A percentile compares a stretch with the other conserved stretches of the same genome.
Evolutionary conservation across 1,140 invertebrate species (phyloP).

Genomic region (Neomicropteryx cornuta): DNA sequence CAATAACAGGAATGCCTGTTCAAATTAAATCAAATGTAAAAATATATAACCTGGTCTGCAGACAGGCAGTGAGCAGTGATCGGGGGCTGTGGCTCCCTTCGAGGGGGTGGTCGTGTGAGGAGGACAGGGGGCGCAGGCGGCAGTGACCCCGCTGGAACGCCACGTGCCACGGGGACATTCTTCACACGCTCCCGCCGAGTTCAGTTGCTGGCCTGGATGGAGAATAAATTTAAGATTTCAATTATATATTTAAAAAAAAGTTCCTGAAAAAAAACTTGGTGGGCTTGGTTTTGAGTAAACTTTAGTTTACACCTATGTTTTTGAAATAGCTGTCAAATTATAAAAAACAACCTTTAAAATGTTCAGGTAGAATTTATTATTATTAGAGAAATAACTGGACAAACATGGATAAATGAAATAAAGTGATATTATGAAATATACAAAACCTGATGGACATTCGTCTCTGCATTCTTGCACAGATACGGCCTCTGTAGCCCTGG

Average conservation of each 20-base stretch:
- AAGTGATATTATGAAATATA: too few species aligned
- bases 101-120: conserved; percentile 78
- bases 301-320: too few species aligned
- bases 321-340: too few species aligned
- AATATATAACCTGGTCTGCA: conserved; percentile 55
- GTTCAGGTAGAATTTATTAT: too few species aligned
- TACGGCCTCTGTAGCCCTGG: conserved; percentile 80
- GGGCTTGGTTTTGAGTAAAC: too few species aligned
- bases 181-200: conserved; percentile 81
- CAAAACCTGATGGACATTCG: conserved; percentile 81
- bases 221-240: conserved; percentile 4
- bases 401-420: too few species aligned
- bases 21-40: conserved; percentile 1
- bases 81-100: conserved; percentile 66
- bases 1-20: neutral
- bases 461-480: conserved; percentile 79
- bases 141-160: conserved; percentile 76
- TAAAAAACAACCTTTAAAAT: too few species aligned
- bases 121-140: conserved; percentile 82
- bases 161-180: conserved; percentile 86
- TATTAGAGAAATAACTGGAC: too few species aligned
- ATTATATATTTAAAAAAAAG: too few species aligned
- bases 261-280: too few species aligned
- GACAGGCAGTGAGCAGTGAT: conserved; percentile 86
- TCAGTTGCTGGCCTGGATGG: conserved; percentile 62